These are phyloP conservation scores for Sinosuthora webbiana DNA, from an alignment of 2,113 vertebrate genomes.

Conservation along the genomic window DNA sequence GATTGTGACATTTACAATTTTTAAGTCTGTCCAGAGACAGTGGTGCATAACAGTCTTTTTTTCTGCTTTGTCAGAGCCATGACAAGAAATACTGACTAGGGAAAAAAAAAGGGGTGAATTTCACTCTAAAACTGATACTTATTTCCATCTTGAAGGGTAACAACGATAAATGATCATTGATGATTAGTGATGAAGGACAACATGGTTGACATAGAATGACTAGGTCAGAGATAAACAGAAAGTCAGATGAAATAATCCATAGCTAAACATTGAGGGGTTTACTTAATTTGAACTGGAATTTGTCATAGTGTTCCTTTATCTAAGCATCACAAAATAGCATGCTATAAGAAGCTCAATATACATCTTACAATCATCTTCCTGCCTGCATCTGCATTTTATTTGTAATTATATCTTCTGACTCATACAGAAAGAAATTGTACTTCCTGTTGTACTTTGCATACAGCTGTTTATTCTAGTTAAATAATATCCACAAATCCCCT, in stretches of 20 bases:
- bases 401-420: not conserved
- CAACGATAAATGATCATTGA: not conserved
- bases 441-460: not conserved
- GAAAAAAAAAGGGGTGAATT: not conserved
- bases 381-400: not conserved
- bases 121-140: not conserved
- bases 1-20: not conserved
- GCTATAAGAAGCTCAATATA: not conserved
- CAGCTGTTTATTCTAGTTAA: not conserved
- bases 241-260: not conserved
- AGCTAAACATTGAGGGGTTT: not conserved
- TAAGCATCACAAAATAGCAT: not conserved
- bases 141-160: not conserved
- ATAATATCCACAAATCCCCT: not conserved
- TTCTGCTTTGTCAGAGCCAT: not conserved
- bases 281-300: not conserved
- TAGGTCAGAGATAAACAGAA: not conserved
- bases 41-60: not conserved
- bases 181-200: not conserved
- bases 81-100: not conserved
- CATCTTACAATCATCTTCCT: not conserved
- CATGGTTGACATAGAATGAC: not conserved
- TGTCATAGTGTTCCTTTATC: not conserved
- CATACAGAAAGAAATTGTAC: not conserved
- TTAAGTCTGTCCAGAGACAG: not conserved